Evolutionary conservation across 2,888 invertebrate species (phyloP), one percentile per base, ranked within the genome.

Genomic region (Tenthredo mesomela): DNA sequence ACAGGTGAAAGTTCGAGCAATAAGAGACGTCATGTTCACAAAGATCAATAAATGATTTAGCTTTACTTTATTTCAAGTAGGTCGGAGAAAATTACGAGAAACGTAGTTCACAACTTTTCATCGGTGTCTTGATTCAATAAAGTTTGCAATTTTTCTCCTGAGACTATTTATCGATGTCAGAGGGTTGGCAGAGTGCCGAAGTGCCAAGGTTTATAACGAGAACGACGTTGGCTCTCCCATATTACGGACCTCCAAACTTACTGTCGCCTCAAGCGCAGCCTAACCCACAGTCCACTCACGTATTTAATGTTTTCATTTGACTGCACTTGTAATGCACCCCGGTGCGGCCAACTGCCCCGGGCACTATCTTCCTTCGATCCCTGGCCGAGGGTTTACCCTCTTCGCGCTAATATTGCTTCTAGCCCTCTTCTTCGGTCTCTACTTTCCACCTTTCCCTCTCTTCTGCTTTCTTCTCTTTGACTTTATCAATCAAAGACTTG

Each of bases 291-390:
- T 82, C 82, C 70, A 82, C 82, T 82, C 82, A 82, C 82, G 82
- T 82, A 82, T 67, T 82, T 82, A 82, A 82, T 82, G 82, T 82
- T 82, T 82, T 82, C 82, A 82, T 82, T 82, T 82, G 82, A 82
- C 82, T 82, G 82, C 82, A 82, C 82, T 82, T 82, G 82, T 82
- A 82, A 82, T 82, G 82, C 82, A 82, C 82, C 82, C 82, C 67
- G 82, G 43, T 54, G 15, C 47, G 82, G 47, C 82, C 67, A 65
- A 47, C 21, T 82, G 67, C 67, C 82, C 82, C 82, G 33, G 21
- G 80, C 82, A 82, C 82, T 82, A 82, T 82, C 82, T 67, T 82
- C 82, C 67, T 82, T 67, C 82, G 67, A 70, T 70, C 70, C 82
- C 15, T 70, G 70, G 29, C 67, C 65, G 5, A 82, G 67, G 70